Conservation (phyloP, 1,140 invertebrate species). For the Ips typographus region DNA sequence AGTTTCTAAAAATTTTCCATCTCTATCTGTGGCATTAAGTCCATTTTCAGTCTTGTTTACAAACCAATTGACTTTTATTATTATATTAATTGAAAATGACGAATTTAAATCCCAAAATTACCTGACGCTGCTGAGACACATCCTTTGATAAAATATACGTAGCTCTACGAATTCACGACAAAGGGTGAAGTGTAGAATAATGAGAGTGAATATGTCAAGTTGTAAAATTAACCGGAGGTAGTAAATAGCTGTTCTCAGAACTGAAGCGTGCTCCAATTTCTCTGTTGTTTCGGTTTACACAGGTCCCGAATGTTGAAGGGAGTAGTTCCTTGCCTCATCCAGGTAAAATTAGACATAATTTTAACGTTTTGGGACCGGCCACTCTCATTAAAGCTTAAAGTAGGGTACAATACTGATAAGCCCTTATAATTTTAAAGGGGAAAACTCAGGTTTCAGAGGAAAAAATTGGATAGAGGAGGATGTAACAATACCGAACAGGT, state of each 20-base stretch:
- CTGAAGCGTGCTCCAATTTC: neutral
- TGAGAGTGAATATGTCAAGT: conserved; percentile 51
- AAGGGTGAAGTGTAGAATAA: conserved; percentile 49
- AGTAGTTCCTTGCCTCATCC: neutral
- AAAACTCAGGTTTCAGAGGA: no score
- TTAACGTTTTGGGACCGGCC: neutral
- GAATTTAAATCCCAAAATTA: no score
- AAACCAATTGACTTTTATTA: no score
- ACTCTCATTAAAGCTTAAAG: neutral
- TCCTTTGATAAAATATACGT: conserved; percentile 1
- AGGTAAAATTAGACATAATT: conserved; percentile 7
- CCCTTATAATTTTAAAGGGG: no score
- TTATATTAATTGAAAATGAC: no score
- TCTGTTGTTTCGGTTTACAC: conserved; percentile 1
- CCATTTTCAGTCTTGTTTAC: no score
- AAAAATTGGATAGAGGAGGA: no score
- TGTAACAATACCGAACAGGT: no score
- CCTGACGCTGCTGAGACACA: neutral
- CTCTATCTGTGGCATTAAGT: no score
- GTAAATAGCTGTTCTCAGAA: conserved; percentile 45
- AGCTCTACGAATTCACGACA: conserved; percentile 6
- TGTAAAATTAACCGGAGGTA: conserved; percentile 44
- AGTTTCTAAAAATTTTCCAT: no score
- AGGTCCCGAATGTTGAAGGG: neutral
- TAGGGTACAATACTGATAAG: no score